A percentile compares a stretch with the other conserved stretches of the same genome.
phyloP scores from a whole-genome alignment of 2,113 vertebrate genomes.

The Thymallus thymallus region DNA sequence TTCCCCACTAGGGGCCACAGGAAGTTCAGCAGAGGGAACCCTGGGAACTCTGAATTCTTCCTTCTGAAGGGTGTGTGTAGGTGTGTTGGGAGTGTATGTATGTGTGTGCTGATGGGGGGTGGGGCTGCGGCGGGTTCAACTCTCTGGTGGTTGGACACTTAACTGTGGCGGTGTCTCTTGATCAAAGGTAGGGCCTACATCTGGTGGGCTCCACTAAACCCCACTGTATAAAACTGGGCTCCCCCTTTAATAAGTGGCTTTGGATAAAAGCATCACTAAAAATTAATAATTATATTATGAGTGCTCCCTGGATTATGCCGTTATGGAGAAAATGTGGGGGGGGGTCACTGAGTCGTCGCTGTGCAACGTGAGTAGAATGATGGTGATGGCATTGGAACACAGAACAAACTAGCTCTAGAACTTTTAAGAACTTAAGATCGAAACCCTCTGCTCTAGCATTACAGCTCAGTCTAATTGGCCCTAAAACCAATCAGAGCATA shows the following conservation, averaged over 20 bases:
- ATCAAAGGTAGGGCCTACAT: slow-evolving; percentile 63
- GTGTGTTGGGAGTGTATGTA: not conserved
- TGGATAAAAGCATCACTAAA: slow-evolving; percentile 70
- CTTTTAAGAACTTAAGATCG: slow-evolving; percentile 10
- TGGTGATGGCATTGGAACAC: slow-evolving; percentile 32
- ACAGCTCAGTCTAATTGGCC: slow-evolving; percentile 25
- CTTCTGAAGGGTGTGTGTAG: slow-evolving; percentile 17
- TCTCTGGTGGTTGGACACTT: slow-evolving; percentile 53
- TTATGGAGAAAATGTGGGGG: slow-evolving; percentile 29
- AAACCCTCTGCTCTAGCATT: slow-evolving; percentile 10
- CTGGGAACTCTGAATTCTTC: not conserved
- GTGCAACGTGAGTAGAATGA: slow-evolving; percentile 11
- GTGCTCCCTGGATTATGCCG: slow-evolving; percentile 47
- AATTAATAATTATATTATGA: slow-evolving; percentile 56
- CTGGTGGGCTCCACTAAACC: slow-evolving; percentile 66
- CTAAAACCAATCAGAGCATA: slow-evolving; percentile 24
- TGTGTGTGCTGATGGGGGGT: slow-evolving; percentile 14
- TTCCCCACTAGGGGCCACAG: not conserved
- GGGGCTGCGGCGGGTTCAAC: slow-evolving; percentile 40
- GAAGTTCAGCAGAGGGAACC: not conserved
- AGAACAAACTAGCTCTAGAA: slow-evolving; percentile 39
- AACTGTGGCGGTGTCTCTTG: slow-evolving; percentile 61
- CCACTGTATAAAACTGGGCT: slow-evolving; percentile 63
- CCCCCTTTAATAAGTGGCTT: slow-evolving; percentile 57
- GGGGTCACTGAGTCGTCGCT: no score